A percentile compares a stretch with the other conserved stretches of the same genome.
These are phyloP conservation scores for Ctenoplectra terminalis DNA, from an alignment of 1,140 invertebrate genomes.

Conservation along the genomic window DNA sequence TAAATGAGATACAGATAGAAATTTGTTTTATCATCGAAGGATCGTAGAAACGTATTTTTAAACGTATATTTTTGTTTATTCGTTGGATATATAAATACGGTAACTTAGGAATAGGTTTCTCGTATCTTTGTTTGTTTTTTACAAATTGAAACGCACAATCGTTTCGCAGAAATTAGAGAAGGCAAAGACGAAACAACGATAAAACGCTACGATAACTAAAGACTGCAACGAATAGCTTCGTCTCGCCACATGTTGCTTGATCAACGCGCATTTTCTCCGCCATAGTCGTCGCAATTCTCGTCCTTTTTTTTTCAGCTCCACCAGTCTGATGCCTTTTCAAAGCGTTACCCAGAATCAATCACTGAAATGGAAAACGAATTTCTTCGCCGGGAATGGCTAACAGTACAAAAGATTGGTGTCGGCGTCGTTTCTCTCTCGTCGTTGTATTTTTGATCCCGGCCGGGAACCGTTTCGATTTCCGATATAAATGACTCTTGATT, in stretches of 20 bases:
- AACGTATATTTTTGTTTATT: too few relatives aligned
- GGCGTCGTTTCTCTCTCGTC: not conserved
- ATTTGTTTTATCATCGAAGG: too few relatives aligned
- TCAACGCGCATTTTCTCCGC: not conserved
- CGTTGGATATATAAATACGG: too few relatives aligned
- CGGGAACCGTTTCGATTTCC: conserved; percentile 46
- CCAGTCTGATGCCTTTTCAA: not conserved
- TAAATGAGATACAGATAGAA: too few relatives aligned
- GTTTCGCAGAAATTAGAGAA: not conserved
- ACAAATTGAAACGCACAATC: not conserved
- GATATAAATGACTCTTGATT: conserved; percentile 21
- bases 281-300: not conserved
- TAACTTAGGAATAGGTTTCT: too few relatives aligned
- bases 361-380: conserved; percentile 51
- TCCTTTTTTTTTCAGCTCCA: not conserved
- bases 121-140: too few relatives aligned
- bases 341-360: conserved; percentile 26
- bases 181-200: not conserved
- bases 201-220: too few relatives aligned
- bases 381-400: not conserved
- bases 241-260: not conserved
- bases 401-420: conserved; percentile 37
- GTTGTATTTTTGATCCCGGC: not conserved
- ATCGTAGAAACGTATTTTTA: too few relatives aligned
- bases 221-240: too few relatives aligned